These are phyloP conservation scores for Ophonus ardosiacus DNA, from an alignment of 2,888 invertebrate genomes.

Conservation along the genomic window DNA sequence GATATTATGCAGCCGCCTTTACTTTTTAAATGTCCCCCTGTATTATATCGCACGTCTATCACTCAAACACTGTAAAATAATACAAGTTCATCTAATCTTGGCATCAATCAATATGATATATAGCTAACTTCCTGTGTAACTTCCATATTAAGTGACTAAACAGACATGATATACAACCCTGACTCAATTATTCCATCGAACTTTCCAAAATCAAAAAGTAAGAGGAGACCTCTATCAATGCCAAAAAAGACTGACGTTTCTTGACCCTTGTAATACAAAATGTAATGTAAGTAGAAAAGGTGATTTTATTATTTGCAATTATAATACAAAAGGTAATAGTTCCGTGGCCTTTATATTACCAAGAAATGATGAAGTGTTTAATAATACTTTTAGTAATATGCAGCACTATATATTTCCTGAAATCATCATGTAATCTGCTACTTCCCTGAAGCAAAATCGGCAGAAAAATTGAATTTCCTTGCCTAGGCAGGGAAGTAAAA, in stretches of 20 bases:
- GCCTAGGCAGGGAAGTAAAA: too few species aligned
- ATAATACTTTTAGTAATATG: background rate
- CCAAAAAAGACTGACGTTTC: background rate
- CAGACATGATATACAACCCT: background rate
- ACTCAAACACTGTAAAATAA: too few species aligned
- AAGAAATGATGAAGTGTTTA: background rate
- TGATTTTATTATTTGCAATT: background rate
- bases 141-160: background rate
- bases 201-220: constrained; percentile 35
- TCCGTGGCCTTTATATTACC: background rate
- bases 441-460: too few species aligned
- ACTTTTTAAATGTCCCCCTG: too few species aligned
- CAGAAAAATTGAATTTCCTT: too few species aligned
- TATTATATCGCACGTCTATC: too few species aligned
- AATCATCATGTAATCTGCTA: too few species aligned
- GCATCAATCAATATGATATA: too few species aligned
- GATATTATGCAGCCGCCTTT: too few species aligned
- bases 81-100: too few species aligned
- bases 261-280: background rate
- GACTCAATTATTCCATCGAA: background rate
- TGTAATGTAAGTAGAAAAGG: background rate
- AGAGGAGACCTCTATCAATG: constrained; percentile 19
- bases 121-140: too few species aligned
- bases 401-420: too few species aligned
- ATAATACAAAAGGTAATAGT: constrained; percentile 15